These are phyloP conservation scores for Crotalus tigris DNA, from an alignment of 2,113 vertebrate genomes.

Conservation along the genomic window DNA sequence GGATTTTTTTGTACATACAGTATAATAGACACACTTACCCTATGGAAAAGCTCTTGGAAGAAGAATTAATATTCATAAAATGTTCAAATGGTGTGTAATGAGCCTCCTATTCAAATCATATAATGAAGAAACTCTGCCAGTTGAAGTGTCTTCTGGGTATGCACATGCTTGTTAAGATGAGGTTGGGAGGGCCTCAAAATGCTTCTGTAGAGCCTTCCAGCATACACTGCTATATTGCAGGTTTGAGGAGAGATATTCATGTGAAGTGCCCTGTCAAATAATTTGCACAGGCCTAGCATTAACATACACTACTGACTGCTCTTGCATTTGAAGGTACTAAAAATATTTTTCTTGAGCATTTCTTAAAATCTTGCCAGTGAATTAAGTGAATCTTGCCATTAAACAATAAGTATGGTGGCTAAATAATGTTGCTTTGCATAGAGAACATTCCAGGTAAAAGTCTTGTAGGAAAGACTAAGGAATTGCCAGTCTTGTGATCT, in stretches of 20 bases:
- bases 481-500: background rate
- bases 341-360: background rate
- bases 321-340: background rate
- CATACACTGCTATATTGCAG: background rate
- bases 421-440: background rate
- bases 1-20: background rate
- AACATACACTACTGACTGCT: background rate
- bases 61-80: background rate
- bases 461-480: background rate
- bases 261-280: background rate
- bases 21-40: background rate
- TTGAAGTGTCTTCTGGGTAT: background rate
- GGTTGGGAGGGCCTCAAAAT: background rate
- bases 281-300: background rate
- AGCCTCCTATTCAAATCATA: background rate
- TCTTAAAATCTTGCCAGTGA: background rate
- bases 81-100: background rate
- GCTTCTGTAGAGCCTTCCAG: background rate
- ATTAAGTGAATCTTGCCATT: background rate
- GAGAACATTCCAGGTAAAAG: background rate
- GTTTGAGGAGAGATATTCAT: background rate
- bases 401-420: background rate
- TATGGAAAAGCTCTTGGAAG: background rate
- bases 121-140: background rate
- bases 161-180: background rate